Evolutionary conservation across 2,888 invertebrate species (phyloP).

Genomic region (Chironomus tentans): DNA sequence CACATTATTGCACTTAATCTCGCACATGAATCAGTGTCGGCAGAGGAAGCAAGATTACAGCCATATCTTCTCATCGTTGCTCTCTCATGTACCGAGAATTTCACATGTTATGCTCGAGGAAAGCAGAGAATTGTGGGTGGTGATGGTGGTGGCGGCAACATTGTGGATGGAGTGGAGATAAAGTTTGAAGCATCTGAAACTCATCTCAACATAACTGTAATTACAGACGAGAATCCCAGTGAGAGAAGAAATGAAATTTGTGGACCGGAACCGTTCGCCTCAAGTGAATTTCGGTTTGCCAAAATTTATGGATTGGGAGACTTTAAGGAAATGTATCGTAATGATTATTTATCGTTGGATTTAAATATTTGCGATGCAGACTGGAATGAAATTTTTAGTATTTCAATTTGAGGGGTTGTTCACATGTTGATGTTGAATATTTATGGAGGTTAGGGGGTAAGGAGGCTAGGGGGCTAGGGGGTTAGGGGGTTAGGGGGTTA

Average conservation of each 20-base stretch:
- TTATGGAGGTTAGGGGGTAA: no score
- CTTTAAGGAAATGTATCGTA: conserved; percentile 8
- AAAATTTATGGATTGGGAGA: conserved; percentile 22
- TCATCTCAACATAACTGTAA: conserved; percentile 9
- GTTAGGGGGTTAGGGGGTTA: no score
- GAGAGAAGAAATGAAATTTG: conserved; percentile 2
- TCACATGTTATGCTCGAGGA: conserved; percentile 1
- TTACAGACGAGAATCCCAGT: conserved; percentile 6
- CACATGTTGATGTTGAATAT: neutral
- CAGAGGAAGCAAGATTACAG: neutral
- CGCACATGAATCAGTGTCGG: conserved; percentile 8
- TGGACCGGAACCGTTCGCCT: conserved; percentile 1
- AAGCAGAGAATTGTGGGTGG: neutral
- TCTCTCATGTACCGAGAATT: conserved; percentile 9
- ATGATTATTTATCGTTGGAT: conserved; percentile 19
- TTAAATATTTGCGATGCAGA: conserved; percentile 16
- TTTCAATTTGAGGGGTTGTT: neutral
- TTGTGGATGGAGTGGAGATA: neutral
- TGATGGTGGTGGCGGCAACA: no score
- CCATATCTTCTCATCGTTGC: conserved; percentile 14
- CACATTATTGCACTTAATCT: conserved; percentile 13
- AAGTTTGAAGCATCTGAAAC: conserved; percentile 13
- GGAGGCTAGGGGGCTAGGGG: no score
- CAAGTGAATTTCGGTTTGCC: conserved; percentile 8
- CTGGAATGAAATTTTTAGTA: conserved; percentile 12